These are phyloP conservation scores for Tachysurus vachellii DNA, from an alignment of 2,113 vertebrate genomes.

Conservation along the genomic window DNA sequence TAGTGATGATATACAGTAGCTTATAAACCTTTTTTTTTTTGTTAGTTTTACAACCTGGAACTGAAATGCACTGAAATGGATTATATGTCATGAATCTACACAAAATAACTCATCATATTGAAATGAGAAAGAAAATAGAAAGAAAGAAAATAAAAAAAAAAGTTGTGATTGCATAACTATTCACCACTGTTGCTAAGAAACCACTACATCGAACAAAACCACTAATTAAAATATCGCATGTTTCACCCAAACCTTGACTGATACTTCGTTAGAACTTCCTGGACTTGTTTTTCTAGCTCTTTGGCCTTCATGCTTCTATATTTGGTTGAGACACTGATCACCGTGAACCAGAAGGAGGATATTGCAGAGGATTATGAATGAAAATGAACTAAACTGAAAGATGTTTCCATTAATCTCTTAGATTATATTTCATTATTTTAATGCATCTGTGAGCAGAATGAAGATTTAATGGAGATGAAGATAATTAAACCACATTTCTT, in stretches of 20 bases:
- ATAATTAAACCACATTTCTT: too few species aligned
- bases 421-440: background rate
- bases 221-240: background rate
- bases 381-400: too few species aligned
- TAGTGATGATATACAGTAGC: background rate
- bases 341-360: too few species aligned
- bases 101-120: background rate
- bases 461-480: background rate
- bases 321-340: too few species aligned
- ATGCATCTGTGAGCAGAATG: background rate
- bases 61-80: background rate
- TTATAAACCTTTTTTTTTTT: background rate
- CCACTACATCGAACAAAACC: too few species aligned
- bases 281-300: background rate
- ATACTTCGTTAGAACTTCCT: background rate
- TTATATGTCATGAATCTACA: background rate
- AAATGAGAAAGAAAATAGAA: background rate
- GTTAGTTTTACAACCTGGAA: background rate
- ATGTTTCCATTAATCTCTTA: too few species aligned
- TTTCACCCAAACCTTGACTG: background rate
- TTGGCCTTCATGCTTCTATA: background rate
- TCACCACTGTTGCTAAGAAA: too few species aligned
- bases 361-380: too few species aligned
- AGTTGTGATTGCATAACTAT: too few species aligned
- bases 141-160: too few species aligned